A percentile compares a stretch with the other conserved stretches of the same genome.
Evolutionary conservation across 2,113 vertebrate species (phyloP).

Genomic region (Arvicanthis niloticus): DNA sequence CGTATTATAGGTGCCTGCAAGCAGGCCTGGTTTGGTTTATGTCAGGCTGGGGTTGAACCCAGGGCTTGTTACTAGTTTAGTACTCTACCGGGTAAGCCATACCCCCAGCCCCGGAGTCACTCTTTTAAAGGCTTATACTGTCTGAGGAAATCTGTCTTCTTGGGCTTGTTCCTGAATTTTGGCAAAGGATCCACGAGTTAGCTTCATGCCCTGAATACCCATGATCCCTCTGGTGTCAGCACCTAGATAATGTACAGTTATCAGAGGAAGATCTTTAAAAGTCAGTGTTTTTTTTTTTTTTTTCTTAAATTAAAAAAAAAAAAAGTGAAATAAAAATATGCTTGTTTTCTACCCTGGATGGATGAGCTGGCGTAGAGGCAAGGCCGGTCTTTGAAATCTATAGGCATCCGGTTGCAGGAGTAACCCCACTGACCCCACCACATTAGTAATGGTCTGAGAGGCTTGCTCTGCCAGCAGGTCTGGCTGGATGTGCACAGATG

Average conservation of each 20-base stretch:
- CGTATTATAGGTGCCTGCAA: not conserved
- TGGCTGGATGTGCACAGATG: conserved; percentile 63
- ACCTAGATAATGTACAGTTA: conserved; percentile 26
- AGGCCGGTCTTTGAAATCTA: conserved; percentile 69
- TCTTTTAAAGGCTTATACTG: not conserved
- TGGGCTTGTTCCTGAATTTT: not conserved
- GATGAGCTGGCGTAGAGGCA: conserved; percentile 62
- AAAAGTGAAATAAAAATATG: conserved; percentile 58
- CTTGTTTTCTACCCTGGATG: conserved; percentile 66
- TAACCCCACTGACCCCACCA: conserved; percentile 11
- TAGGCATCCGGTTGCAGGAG: conserved; percentile 69
- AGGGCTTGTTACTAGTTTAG: not conserved
- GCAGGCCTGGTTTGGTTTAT: not conserved
- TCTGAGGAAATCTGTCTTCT: not conserved
- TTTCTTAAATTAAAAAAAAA: conserved; percentile 76
- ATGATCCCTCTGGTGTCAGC: not conserved
- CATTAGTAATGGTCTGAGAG: conserved; percentile 70
- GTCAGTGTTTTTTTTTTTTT: conserved; percentile 5
- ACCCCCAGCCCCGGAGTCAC: not conserved
- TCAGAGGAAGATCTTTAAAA: conserved; percentile 52
- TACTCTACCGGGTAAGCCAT: not conserved
- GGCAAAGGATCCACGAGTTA: conserved; percentile 24
- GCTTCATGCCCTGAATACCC: conserved; percentile 44
- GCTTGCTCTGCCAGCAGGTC: conserved; percentile 66
- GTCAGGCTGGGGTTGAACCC: not conserved